Evolutionary conservation across 2,888 invertebrate species (phyloP).

Genomic region (Ichneumoninae sp.): DNA sequence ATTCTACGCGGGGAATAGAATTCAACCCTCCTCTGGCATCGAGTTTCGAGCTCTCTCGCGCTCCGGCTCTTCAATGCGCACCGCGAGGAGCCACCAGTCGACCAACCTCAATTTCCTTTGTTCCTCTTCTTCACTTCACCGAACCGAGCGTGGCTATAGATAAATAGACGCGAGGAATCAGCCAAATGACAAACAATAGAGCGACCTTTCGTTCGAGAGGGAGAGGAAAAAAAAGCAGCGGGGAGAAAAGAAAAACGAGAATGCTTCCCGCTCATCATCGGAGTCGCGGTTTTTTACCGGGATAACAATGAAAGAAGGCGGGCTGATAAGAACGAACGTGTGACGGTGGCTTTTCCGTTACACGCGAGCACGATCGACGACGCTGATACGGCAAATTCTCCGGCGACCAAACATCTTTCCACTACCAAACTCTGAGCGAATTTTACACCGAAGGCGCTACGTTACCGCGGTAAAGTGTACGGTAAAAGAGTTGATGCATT

Average conservation of each 20-base stretch:
- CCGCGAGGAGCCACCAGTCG: conserved; percentile 12
- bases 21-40: conserved; percentile 41
- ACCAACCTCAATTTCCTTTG: conserved; percentile 39
- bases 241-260: conserved; percentile 4
- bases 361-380: conserved; percentile 9
- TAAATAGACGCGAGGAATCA: conserved; percentile 47
- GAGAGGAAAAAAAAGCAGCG: not conserved
- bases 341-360: not conserved
- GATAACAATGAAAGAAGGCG: conserved; percentile 22
- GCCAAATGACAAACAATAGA: conserved; percentile 29
- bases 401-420: conserved; percentile 1
- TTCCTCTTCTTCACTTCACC: conserved; percentile 23
- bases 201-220: not conserved
- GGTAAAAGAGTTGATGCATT: not conserved
- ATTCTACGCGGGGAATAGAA: conserved; percentile 37
- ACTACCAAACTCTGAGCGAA: not conserved
- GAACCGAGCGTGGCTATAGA: conserved; percentile 9
- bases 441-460: not conserved
- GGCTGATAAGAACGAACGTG: conserved; percentile 6
- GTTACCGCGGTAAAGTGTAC: not conserved
- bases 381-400: conserved; percentile 5
- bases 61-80: conserved; percentile 37
- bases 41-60: conserved; percentile 46
- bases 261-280: conserved; percentile 18
- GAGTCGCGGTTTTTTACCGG: not conserved